phyloP scores from a whole-genome alignment of 2,888 invertebrate species.

The Salticus scenicus region DNA sequence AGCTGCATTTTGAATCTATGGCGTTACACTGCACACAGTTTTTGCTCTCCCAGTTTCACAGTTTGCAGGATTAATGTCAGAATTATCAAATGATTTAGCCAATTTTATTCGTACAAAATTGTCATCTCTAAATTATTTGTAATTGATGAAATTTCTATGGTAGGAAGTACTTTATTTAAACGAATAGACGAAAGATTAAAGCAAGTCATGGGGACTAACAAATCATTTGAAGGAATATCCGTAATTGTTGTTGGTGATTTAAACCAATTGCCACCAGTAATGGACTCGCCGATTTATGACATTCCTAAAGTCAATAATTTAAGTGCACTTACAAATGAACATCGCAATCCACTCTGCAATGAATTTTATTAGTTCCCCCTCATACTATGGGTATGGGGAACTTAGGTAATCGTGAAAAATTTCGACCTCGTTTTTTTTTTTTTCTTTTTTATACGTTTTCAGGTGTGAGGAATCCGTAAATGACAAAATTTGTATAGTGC shows the following conservation, averaged over 20 bases:
- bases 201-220: slow-evolving; percentile 73
- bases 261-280: slow-evolving; percentile 74
- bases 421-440: too few relatives aligned
- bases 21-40: background rate
- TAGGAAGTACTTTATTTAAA: slow-evolving; percentile 72
- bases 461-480: too few relatives aligned
- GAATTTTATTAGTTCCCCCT: too few relatives aligned
- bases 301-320: background rate
- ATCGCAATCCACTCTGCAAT: slow-evolving; percentile 2
- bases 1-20: background rate
- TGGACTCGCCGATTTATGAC: slow-evolving; percentile 71
- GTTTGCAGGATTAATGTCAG: background rate
- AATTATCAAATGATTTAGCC: background rate
- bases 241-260: slow-evolving; percentile 74
- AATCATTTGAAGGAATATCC: slow-evolving; percentile 74
- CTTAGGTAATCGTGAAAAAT: too few relatives aligned
- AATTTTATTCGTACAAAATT: background rate
- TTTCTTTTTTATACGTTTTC: too few relatives aligned
- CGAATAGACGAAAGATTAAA: slow-evolving; percentile 73
- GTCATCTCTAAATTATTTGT: slow-evolving; percentile 59
- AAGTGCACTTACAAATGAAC: background rate
- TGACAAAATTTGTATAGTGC: too few relatives aligned
- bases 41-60: background rate
- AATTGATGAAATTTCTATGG: slow-evolving; percentile 75
- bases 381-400: too few relatives aligned